These are phyloP conservation scores for Dreissena rostriformis DNA, from an alignment of 1,140 invertebrate genomes.

Conservation along the genomic window DNA sequence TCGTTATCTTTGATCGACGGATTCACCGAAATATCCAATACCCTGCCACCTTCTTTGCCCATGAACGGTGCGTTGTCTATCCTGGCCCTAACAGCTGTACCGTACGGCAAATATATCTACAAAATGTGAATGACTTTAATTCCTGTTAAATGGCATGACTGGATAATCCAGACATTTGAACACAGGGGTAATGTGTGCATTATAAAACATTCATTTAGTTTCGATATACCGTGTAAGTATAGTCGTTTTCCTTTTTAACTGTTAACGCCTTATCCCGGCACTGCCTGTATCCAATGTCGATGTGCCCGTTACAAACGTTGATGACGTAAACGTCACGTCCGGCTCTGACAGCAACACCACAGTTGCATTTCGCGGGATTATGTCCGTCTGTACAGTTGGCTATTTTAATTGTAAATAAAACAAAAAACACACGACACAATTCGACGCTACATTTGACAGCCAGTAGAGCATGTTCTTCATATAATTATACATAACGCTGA, in stretches of 20 bases:
- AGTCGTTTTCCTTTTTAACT: neutral
- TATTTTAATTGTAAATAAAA: too few species aligned
- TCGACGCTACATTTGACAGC: too few species aligned
- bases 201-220: too few species aligned
- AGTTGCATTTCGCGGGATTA: conserved; percentile 32
- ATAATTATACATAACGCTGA: too few species aligned
- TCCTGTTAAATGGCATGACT: too few species aligned
- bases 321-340: conserved; percentile 31
- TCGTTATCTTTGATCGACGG: conserved; percentile 29
- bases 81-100: conserved; percentile 31
- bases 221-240: conserved; percentile 2
- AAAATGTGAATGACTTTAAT: neutral
- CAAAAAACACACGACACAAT: too few species aligned
- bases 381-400: conserved; percentile 11
- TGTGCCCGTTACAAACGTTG: neutral
- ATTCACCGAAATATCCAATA: conserved; percentile 19
- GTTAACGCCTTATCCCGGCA: neutral
- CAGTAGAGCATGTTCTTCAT: too few species aligned
- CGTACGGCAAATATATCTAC: conserved; percentile 44
- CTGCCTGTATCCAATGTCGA: neutral
- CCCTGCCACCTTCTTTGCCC: conserved; percentile 27
- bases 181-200: too few species aligned
- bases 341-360: conserved; percentile 21
- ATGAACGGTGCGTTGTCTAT: conserved; percentile 36
- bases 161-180: too few species aligned